Base-by-base conservation (phyloP, 2,113 vertebrate genomes). In the Anas platyrhynchos region DNA sequence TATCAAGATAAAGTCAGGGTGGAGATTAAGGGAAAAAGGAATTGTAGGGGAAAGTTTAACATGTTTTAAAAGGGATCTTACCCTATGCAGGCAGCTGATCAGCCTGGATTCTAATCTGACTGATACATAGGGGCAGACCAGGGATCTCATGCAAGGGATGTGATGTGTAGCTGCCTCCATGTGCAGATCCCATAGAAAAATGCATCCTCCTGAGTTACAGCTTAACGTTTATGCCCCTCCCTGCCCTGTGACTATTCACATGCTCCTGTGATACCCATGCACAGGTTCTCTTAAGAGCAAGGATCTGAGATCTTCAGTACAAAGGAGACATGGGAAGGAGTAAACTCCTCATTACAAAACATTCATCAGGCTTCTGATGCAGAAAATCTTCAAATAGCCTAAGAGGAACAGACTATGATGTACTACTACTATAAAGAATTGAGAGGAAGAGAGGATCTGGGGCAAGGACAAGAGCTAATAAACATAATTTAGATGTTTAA, bases 91-190 rank as follows among this genome's bases (percentile, higher is more conserved):
- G 20, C 25, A 23, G n/a, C 8, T 25, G 31, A 7, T 32, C 73
- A n/a, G 43, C 12, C 44, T 54, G 62, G 3, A 52, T 86, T 79
- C 67, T 84, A 41, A 74, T n/a, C 21, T 59, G 87, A 21, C 12
- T 2, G 1, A 38, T 31, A 43, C 0, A 1, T 41, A 68, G n/a
- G 9, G 54, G 44, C n/a, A 44, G 25, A 52, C 2, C 48, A 38
- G 20, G 43, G 9, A 25, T 16, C n/a, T 7, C 61, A 46, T 0
- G 0, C 15, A 72, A 0, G 3, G 75, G 48, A 21, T 16, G 8
- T 59, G 48, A 41, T 52, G 0, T 7, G 29, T 27, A 52, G 63
- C 14, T 91, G 36, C 27, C 67, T 59, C 34, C 31, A 63, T 38
- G 85, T 55, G 31, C 56, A 73, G 41, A 18, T 26, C 18, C 18